A percentile compares a stretch with the other conserved stretches of the same genome.
Evolutionary conservation across 1,140 invertebrate genomes (phyloP).

Genomic region (Caerostris extrusa): DNA sequence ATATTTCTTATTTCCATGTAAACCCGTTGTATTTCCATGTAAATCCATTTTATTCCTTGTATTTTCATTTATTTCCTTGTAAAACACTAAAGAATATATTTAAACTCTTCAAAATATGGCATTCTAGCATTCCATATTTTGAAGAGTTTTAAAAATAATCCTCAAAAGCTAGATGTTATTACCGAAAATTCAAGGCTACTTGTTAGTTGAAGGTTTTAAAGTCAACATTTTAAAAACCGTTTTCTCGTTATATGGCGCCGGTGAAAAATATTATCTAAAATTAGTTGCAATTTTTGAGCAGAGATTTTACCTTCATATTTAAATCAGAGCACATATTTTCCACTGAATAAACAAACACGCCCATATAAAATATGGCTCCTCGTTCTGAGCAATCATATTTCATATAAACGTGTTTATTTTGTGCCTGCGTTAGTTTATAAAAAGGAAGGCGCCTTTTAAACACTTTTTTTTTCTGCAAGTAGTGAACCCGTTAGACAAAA

Average conservation of each 20-base stretch:
- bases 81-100: too few relatives aligned
- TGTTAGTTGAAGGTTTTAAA: background rate
- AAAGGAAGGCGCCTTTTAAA: background rate
- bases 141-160: too few relatives aligned
- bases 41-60: too few relatives aligned
- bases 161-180: too few relatives aligned
- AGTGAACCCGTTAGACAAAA: background rate
- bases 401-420: background rate
- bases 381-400: background rate
- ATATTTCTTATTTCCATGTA: too few relatives aligned
- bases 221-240: too few relatives aligned
- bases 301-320: background rate
- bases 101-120: too few relatives aligned
- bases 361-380: constrained; percentile 15
- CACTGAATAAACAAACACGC: background rate
- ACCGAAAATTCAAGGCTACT: background rate
- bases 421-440: background rate
- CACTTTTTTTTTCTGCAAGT: background rate
- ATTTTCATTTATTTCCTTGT: too few relatives aligned
- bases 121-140: too few relatives aligned
- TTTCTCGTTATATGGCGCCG: background rate
- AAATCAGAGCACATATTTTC: background rate
- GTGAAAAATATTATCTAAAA: background rate
- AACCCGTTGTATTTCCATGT: too few relatives aligned
- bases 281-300: background rate